Conservation (phyloP, 2,888 invertebrate genomes). For the Notodromas monacha region DNA sequence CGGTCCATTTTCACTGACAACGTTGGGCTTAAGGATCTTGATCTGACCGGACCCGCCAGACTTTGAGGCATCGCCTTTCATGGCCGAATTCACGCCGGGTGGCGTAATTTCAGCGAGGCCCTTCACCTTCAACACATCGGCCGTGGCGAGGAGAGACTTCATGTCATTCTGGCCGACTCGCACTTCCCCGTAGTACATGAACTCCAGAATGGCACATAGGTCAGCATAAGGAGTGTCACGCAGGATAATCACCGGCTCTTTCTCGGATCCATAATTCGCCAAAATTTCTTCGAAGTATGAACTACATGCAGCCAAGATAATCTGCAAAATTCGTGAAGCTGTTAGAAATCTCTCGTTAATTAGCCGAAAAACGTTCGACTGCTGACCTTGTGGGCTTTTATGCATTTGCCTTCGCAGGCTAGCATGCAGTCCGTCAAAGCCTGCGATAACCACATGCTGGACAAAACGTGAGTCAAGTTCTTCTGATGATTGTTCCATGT, state of each 20-base stretch:
- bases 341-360: too few species aligned
- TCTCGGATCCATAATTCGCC: conserved; percentile 35
- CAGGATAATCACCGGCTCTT: conserved; percentile 40
- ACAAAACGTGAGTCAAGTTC: conserved; percentile 45
- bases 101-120: conserved; percentile 55
- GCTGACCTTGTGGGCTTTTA: conserved; percentile 32
- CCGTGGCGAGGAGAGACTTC: conserved; percentile 55
- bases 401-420: conserved; percentile 46
- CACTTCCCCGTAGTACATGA: conserved; percentile 84
- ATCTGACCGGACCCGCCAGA: too few species aligned
- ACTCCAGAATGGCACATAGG: conserved; percentile 57
- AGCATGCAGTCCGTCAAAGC: conserved; percentile 65
- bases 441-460: conserved; percentile 48
- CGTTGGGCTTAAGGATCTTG: too few species aligned
- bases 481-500: conserved; percentile 75
- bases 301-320: conserved; percentile 66
- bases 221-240: conserved; percentile 70
- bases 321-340: conserved; percentile 20
- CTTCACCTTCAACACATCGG: conserved; percentile 64
- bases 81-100: too few species aligned
- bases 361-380: too few species aligned
- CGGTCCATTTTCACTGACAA: too few species aligned
- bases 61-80: too few species aligned
- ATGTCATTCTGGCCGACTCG: conserved; percentile 67
- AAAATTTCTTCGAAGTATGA: conserved; percentile 61